Percentiles rank a stretch among this genome's conserved stretches.
phyloP scores from a whole-genome alignment of 2,888 invertebrate species.

The Sycophila texana region DNA sequence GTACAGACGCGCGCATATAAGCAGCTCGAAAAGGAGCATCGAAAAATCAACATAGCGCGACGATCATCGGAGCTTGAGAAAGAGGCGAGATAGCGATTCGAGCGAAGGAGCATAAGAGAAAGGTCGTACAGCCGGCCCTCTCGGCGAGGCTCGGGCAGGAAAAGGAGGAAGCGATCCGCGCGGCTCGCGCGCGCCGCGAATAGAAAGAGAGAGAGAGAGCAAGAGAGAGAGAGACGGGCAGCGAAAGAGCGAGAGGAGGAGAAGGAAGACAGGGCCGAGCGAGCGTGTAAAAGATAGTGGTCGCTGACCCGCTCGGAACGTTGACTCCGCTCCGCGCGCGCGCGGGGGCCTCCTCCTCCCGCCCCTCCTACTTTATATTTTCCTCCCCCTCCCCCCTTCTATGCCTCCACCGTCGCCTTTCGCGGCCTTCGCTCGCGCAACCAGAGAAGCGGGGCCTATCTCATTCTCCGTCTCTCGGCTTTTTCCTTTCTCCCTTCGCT shows the following conservation, averaged over 20 bases:
- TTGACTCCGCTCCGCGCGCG: conserved; percentile 68
- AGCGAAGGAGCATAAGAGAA: conserved; percentile 22
- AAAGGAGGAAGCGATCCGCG: conserved; percentile 17
- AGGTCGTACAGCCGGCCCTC: conserved; percentile 15
- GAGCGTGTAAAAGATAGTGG: conserved; percentile 69
- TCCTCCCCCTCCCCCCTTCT: conserved; percentile 12
- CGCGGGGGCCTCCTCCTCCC: conserved; percentile 4
- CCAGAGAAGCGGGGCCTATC: conserved; percentile 9
- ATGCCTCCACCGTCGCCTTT: background rate
- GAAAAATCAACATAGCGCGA: background rate
- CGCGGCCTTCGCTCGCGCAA: background rate
- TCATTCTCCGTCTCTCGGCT: conserved; percentile 22
- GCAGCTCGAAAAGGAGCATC: no score
- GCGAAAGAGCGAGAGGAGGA: conserved; percentile 58
- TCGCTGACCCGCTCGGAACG: conserved; percentile 76
- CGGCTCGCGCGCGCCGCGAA: background rate
- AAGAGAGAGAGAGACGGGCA: conserved; percentile 59
- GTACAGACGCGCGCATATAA: no score
- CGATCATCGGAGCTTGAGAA: background rate
- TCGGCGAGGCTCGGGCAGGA: background rate
- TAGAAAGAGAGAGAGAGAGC: conserved; percentile 48
- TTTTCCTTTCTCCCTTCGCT: conserved; percentile 13
- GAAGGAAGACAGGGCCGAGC: conserved; percentile 64
- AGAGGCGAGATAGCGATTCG: background rate
- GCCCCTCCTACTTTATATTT: conserved; percentile 9